Evolutionary conservation across 2,888 invertebrate species (phyloP).

Genomic region (Deroplatys truncata): DNA sequence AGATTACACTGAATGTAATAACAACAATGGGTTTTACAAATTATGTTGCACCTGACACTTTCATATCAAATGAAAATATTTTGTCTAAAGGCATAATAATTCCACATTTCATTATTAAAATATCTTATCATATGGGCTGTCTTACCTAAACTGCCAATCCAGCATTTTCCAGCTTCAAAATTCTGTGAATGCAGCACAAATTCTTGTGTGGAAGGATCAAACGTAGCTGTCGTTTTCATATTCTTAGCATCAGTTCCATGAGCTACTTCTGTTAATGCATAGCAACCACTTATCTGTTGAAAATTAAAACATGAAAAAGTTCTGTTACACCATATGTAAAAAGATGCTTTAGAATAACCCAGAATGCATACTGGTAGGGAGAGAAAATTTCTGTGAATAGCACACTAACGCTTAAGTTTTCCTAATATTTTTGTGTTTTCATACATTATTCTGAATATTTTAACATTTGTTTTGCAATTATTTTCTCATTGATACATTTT

Average conservation of each 20-base stretch:
- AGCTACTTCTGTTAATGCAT: conserved; percentile 51
- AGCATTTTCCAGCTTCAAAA: conserved; percentile 52
- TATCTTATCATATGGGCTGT: not conserved
- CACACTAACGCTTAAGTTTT: too few relatives aligned
- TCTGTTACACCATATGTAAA: not conserved
- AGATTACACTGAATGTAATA: not conserved
- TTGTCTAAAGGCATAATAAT: not conserved
- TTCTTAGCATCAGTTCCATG: conserved; percentile 53
- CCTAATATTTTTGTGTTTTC: too few relatives aligned
- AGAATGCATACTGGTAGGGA: too few relatives aligned
- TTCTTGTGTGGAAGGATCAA: conserved; percentile 46
- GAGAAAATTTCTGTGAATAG: not conserved
- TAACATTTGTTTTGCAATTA: too few relatives aligned
- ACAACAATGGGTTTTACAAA: not conserved
- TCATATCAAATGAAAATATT: not conserved
- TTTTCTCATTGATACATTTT: too few relatives aligned
- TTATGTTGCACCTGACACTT: not conserved
- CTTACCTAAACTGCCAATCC: conserved; percentile 47
- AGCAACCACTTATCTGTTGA: conserved; percentile 45
- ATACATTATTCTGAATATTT: too few relatives aligned
- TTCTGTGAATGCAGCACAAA: conserved; percentile 51
- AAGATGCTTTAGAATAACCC: not conserved
- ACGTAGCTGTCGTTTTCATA: conserved; percentile 49
- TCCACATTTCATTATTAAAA: not conserved
- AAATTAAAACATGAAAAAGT: conserved; percentile 30